Evolutionary conservation across 2,888 invertebrate species (phyloP).

Genomic region (Volucella inanis): DNA sequence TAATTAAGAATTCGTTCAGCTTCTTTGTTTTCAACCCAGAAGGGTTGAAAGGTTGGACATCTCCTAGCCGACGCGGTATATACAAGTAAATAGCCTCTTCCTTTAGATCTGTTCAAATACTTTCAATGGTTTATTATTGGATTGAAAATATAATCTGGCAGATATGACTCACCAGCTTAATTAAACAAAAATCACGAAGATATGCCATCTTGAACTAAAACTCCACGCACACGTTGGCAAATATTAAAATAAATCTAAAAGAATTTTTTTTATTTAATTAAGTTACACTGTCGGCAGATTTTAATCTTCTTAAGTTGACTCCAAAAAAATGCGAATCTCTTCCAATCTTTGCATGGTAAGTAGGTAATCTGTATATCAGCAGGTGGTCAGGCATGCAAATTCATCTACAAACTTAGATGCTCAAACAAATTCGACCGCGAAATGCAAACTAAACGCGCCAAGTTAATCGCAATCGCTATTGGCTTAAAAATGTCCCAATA

Average conservation of each 20-base stretch:
- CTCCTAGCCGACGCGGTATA: no score
- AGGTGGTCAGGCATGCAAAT: conserved; percentile 49
- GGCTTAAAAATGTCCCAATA: conserved; percentile 27
- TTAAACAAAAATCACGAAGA: not conserved
- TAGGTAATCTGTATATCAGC: conserved; percentile 22
- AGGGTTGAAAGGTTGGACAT: no score
- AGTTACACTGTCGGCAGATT: conserved; percentile 27
- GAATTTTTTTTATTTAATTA: not conserved
- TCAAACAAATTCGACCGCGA: conserved; percentile 26
- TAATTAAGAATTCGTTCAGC: no score
- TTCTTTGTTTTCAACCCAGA: no score
- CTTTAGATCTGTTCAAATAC: no score
- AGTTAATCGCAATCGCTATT: conserved; percentile 8
- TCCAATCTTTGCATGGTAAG: not conserved
- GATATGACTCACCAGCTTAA: no score
- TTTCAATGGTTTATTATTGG: no score
- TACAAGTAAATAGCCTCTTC: no score
- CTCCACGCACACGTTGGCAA: not conserved
- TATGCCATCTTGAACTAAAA: not conserved
- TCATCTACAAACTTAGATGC: conserved; percentile 25
- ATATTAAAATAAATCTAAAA: not conserved
- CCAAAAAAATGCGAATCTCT: not conserved
- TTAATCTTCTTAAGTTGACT: conserved; percentile 22
- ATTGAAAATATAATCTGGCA: no score
- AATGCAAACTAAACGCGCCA: conserved; percentile 8